Percentiles rank a stretch among this genome's conserved stretches.
Evolutionary conservation across 2,797 vertebrate species (phyloP).

Genomic region (Chanos chanos): DNA sequence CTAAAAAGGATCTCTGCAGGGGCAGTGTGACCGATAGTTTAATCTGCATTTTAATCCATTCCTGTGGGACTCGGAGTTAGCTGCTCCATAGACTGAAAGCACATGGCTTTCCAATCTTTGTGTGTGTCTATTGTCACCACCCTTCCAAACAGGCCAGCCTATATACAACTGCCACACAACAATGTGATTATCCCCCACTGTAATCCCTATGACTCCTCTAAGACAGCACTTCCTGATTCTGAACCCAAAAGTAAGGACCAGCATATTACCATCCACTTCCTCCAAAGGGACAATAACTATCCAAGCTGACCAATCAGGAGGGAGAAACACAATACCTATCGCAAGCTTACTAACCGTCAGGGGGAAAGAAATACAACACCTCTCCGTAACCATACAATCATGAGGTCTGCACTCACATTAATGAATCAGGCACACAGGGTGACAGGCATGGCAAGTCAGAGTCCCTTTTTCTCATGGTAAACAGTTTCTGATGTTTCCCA

Average conservation of each 20-base stretch:
- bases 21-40: too few species aligned
- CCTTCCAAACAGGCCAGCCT: not conserved
- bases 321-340: conserved; percentile 22
- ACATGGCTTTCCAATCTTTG: not conserved
- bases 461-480: conserved; percentile 72
- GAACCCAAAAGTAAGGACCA: conserved; percentile 14
- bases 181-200: conserved; percentile 46
- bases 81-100: not conserved
- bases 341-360: conserved; percentile 47
- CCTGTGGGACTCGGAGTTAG: not conserved
- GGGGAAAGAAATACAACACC: conserved; percentile 20
- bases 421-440: conserved; percentile 65
- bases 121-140: not conserved
- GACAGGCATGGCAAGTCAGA: conserved; percentile 63
- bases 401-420: conserved; percentile 54
- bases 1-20: too few species aligned
- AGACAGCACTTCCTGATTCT: conserved; percentile 66
- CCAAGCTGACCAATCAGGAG: conserved; percentile 44
- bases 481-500: conserved; percentile 61
- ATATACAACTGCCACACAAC: not conserved
- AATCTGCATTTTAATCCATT: not conserved
- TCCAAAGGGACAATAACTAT: conserved; percentile 39
- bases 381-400: conserved; percentile 34
- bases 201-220: conserved; percentile 53
- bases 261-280: conserved; percentile 52